A percentile compares a stretch with the other conserved stretches of the same genome.
phyloP scores from a whole-genome alignment of 2,113 vertebrate species.

The Dermatemys mawii region DNA sequence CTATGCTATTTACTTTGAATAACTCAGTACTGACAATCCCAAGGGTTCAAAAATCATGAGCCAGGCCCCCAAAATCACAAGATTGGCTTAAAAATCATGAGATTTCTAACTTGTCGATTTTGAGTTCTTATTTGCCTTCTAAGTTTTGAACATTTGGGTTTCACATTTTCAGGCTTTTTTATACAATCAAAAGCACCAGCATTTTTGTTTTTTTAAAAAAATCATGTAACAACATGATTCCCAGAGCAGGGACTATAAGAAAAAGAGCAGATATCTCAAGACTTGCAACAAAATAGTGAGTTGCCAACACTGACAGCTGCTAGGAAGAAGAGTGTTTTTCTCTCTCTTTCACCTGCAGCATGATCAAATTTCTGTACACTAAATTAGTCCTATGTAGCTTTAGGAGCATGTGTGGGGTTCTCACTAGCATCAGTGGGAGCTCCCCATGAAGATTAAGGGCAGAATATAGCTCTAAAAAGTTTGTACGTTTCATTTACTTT shows the following conservation, averaged over 20 bases:
- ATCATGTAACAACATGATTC: not conserved
- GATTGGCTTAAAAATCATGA: not conserved
- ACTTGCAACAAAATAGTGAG: not conserved
- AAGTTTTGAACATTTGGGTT: not conserved
- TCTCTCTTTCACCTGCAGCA: not conserved
- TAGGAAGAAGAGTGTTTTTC: not conserved
- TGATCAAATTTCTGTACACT: not conserved
- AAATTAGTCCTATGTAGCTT: not conserved
- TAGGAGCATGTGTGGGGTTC: not conserved
- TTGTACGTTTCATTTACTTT: not conserved
- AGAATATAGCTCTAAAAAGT: not conserved
- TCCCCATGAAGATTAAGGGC: not conserved
- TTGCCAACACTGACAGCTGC: not conserved
- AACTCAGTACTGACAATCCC: not conserved
- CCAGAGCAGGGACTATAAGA: not conserved
- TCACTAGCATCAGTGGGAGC: not conserved
- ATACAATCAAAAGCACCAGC: not conserved
- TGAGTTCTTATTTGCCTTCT: not conserved
- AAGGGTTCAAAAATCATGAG: not conserved
- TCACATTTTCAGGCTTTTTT: not conserved
- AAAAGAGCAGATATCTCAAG: not conserved
- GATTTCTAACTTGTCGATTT: not conserved
- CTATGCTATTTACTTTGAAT: not conserved
- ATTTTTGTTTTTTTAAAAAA: not conserved
- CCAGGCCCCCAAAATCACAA: not conserved